Conservation (phyloP, 2,797 vertebrate species). For the Dermochelys coriacea region DNA sequence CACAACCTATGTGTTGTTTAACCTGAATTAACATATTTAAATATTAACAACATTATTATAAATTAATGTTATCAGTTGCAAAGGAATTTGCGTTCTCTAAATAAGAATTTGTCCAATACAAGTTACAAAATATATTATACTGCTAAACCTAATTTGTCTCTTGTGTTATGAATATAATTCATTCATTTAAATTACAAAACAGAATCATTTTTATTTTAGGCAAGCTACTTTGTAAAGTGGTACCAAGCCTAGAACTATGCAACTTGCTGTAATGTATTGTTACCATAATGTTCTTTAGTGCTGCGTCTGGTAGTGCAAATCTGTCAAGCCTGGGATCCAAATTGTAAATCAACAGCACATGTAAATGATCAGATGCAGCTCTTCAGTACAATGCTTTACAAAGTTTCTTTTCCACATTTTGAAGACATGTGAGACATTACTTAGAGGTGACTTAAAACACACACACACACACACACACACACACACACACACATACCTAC, state of each 20-base stretch:
- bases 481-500: background rate
- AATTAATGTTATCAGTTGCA: background rate
- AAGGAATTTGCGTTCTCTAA: background rate
- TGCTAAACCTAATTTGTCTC: background rate
- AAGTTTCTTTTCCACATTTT: conserved; percentile 13
- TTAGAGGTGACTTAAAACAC: conserved; percentile 8
- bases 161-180: background rate
- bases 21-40: background rate
- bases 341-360: conserved; percentile 67
- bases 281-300: conserved; percentile 22
- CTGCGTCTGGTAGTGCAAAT: conserved; percentile 43
- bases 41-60: background rate
- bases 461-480: background rate
- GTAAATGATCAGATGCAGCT: conserved; percentile 37
- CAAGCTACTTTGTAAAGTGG: conserved; percentile 29
- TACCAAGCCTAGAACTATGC: conserved; percentile 18
- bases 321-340: conserved; percentile 56
- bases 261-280: background rate
- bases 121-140: background rate
- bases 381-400: conserved; percentile 48
- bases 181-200: conserved; percentile 6
- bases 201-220: conserved; percentile 40
- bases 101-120: background rate
- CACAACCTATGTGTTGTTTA: background rate
- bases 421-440: conserved; percentile 2